phyloP scores from a whole-genome alignment of 1,140 invertebrate species.

The Tetramorium parvispinum region DNA sequence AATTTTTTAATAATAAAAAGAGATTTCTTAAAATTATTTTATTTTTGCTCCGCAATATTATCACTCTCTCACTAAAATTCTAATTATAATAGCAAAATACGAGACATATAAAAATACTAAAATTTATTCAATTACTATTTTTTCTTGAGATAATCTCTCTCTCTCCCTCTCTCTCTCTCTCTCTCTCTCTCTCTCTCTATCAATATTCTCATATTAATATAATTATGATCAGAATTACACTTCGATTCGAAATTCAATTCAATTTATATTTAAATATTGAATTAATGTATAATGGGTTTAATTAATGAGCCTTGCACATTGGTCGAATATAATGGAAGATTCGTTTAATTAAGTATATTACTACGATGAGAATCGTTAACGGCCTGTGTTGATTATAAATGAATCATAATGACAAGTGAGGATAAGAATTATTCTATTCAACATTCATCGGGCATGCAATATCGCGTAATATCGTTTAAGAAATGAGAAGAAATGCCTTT shows the following conservation, averaged over 20 bases:
- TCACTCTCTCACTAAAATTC: not conserved
- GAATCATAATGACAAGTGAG: not conserved
- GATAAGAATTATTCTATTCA: not conserved
- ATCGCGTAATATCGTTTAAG: not conserved
- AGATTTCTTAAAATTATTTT: not conserved
- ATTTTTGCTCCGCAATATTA: not conserved
- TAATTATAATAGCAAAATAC: not conserved
- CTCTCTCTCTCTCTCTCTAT: not conserved
- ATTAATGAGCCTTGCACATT: not conserved
- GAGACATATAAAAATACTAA: not conserved
- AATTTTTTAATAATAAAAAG: not conserved
- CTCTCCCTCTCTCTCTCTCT: no score
- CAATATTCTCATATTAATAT: not conserved
- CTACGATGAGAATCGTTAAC: not conserved
- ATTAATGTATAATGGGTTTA: not conserved
- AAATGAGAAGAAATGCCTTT: not conserved
- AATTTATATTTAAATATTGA: not conserved
- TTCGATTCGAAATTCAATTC: not conserved
- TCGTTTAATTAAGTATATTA: constrained; percentile 33
- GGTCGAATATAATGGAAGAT: not conserved
- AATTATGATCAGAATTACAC: not conserved
- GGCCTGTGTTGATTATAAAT: not conserved
- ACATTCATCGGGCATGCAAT: not conserved
- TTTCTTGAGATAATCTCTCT: not conserved
- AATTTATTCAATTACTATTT: not conserved